Percentiles rank a stretch among this genome's conserved stretches.
Evolutionary conservation across 2,888 invertebrate genomes (phyloP).

Genomic region (Yponomeuta plumbellus): DNA sequence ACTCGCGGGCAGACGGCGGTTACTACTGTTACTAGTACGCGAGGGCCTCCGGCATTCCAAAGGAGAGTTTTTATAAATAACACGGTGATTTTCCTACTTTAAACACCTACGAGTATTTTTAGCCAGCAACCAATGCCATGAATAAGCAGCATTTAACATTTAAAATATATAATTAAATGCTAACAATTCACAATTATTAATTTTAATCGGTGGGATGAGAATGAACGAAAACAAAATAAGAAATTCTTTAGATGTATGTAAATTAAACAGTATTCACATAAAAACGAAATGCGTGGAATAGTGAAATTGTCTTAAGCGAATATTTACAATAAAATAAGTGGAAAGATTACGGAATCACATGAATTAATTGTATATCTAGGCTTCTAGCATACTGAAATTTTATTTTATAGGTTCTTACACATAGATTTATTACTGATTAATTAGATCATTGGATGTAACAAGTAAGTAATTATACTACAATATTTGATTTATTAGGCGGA

Average conservation of each 20-base stretch:
- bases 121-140: too few relatives aligned
- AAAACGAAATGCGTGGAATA: neutral
- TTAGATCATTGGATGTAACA: conserved; percentile 6
- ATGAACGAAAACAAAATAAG: neutral
- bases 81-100: too few relatives aligned
- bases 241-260: neutral
- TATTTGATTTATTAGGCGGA: conserved; percentile 9
- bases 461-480: neutral
- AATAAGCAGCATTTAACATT: too few relatives aligned
- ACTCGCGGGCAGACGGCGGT: too few relatives aligned
- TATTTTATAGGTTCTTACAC: neutral
- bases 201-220: neutral
- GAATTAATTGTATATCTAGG: too few relatives aligned
- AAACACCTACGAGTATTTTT: too few relatives aligned
- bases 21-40: too few relatives aligned
- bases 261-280: neutral
- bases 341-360: neutral
- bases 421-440: neutral
- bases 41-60: too few relatives aligned
- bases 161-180: too few relatives aligned
- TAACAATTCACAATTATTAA: neutral
- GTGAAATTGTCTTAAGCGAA: neutral
- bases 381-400: too few relatives aligned
- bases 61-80: too few relatives aligned
- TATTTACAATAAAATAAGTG: neutral